Evolutionary conservation across 2,113 vertebrate species (phyloP), one percentile per base, ranked within the genome.

Genomic region (Channa argus): DNA sequence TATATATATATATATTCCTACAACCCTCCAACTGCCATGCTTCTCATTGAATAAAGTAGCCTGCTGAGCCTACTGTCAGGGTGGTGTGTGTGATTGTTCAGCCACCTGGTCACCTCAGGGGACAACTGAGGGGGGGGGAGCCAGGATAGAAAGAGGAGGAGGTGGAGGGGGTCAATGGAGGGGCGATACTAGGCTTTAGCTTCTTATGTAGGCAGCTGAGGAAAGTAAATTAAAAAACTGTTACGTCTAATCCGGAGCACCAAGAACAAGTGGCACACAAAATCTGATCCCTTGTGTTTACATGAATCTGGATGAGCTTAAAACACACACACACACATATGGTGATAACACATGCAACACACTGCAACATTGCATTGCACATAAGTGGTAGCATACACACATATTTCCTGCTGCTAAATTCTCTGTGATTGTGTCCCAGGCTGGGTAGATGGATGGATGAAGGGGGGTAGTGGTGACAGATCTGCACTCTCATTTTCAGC

Each of bases 401-500:
- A 77, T 46, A 45, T 59, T 63, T 61, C 77, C 63, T 49, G 66
- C 71, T 67, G 74, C 49, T 84, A 74, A 80, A 86, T 53, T 46
- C 73, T 55, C 63, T 37, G 53, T 79, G 85, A 88, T 85, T 89
- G 88, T 88, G 79, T 84, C 71, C 69, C 37, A 5, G 71, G 64
- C 36, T 4, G 62, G 65, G 74, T 60, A 34, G 69, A 33, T 37
- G 1, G 53, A 36, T 8, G 66, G 39, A 39, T 24, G 33, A 9
- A 5, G 43, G 8, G 13, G 0, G 10, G 62, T 33, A 6, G 36
- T 38, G 72, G 49, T 13, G 51, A 43, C 14, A 36, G 74, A 89
- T 83, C 83, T 89, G 65, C 86, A 91, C 90, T 93, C 92, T 91
- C 89, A 91, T 93, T 91, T 93, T 93, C 92, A 90, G 86, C 76